Evolutionary conservation across 2,797 vertebrate species (phyloP), one percentile per base, ranked within the genome.

Genomic region (Mormyrus hasselquistii): DNA sequence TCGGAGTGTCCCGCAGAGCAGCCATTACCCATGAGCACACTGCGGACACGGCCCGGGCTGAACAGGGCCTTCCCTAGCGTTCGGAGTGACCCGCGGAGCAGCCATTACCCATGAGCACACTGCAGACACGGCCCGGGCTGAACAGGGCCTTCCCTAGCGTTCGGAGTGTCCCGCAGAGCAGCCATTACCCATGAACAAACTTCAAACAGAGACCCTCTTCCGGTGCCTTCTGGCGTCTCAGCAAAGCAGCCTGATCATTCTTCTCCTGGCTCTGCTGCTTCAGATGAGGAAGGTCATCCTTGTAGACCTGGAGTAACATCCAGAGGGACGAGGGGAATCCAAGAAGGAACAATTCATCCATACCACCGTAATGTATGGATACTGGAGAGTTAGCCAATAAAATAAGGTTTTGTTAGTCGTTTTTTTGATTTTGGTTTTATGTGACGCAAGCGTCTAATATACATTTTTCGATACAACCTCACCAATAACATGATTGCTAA

Each of bases 251-350:
- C 93, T 97, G 93, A 57, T 97, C 97, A 94, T 97, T 97, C 94
- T 96, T 96, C 93, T 97, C 96, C 94, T 96, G 95, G 91, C 94
- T 96, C 95, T 97, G 97, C 92, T 97, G 96, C 95, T 96, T 97
- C 92, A 99, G 97, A 95, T 99, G 98, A 94, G 97, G 97, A 92
- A 99, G 97, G 95, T 99, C 98, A 95, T 99, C 98, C 95, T 99
- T 99, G 94, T 99, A 99, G 93, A 99, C 98, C 98, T 99, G 93
- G 9, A 69, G 62, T 3, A 29, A 69, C 3, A 29, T 25, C 59
- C 79, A 92, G 91, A 79, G 82, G 89, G 29, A 92, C n/a, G 73
- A 38, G 2, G 65, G 34, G 38, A n/a, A 47, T 19, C 38, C 73
- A 3, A 76, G 4, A 16, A 41, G 38, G 25, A 29, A 29, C 25